Conservation (phyloP, 2,888 invertebrate genomes). For the Orchestes rusci region DNA sequence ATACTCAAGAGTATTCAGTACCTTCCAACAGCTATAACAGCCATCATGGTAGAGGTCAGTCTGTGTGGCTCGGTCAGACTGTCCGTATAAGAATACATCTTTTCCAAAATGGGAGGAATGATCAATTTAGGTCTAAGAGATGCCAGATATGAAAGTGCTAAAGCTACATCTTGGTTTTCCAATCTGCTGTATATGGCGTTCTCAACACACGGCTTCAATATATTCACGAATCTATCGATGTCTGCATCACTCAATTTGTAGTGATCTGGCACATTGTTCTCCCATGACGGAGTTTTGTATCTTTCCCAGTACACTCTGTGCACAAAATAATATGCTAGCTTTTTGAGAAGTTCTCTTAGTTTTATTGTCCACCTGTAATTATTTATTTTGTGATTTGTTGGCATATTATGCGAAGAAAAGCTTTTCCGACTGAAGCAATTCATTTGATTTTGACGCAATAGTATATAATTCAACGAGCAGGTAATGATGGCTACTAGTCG, state of each 20-base stretch:
- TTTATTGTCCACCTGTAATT: conserved; percentile 59
- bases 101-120: conserved; percentile 75
- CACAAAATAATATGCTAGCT: conserved; percentile 59
- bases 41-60: conserved; percentile 64
- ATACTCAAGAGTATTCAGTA: conserved; percentile 14
- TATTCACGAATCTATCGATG: conserved; percentile 72
- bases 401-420: too few relatives aligned
- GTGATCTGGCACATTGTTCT: conserved; percentile 57
- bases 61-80: conserved; percentile 86
- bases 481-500: too few relatives aligned
- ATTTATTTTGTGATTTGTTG: too few relatives aligned
- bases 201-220: conserved; percentile 65
- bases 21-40: conserved; percentile 62
- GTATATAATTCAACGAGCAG: too few relatives aligned
- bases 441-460: too few relatives aligned
- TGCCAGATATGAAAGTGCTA: conserved; percentile 68
- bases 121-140: conserved; percentile 74
- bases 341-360: conserved; percentile 59
- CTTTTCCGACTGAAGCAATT: too few relatives aligned
- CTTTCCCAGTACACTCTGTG: conserved; percentile 59
- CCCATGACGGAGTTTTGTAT: conserved; percentile 58
- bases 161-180: conserved; percentile 54
- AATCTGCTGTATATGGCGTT: conserved; percentile 73
- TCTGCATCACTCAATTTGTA: conserved; percentile 71
- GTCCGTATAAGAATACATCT: conserved; percentile 71